These are phyloP conservation scores for Notospermus geniculatus DNA, from an alignment of 1,140 invertebrate genomes.

Conservation along the genomic window DNA sequence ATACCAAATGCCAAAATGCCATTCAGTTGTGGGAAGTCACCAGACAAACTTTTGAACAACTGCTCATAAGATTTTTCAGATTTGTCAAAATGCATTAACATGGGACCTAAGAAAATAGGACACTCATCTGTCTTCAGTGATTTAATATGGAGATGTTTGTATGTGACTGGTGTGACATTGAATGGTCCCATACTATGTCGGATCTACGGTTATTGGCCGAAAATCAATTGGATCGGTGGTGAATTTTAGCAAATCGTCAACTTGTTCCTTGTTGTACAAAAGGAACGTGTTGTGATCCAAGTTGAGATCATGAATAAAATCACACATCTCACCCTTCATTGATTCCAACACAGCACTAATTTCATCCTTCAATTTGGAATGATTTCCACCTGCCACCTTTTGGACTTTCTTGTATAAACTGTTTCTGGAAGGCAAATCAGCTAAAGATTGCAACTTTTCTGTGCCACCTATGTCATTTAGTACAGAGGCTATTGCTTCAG, in stretches of 20 bases:
- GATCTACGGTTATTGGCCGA: constrained; percentile 1
- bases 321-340: background rate
- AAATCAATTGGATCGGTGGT: constrained; percentile 1
- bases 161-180: constrained; percentile 8
- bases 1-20: background rate
- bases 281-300: background rate
- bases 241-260: background rate
- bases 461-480: background rate
- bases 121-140: background rate
- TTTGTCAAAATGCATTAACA: background rate
- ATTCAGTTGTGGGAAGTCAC: background rate
- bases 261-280: background rate
- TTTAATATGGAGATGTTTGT: background rate
- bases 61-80: background rate
- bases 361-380: background rate
- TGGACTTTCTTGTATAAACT: background rate
- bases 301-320: background rate
- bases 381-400: background rate
- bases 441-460: background rate
- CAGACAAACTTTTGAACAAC: background rate
- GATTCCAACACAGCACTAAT: background rate
- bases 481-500: background rate
- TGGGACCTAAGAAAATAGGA: background rate
- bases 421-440: background rate
- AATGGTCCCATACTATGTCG: background rate